Evolutionary conservation across 2,113 vertebrate genomes (phyloP).

Genomic region (Atrichornis clamosus): DNA sequence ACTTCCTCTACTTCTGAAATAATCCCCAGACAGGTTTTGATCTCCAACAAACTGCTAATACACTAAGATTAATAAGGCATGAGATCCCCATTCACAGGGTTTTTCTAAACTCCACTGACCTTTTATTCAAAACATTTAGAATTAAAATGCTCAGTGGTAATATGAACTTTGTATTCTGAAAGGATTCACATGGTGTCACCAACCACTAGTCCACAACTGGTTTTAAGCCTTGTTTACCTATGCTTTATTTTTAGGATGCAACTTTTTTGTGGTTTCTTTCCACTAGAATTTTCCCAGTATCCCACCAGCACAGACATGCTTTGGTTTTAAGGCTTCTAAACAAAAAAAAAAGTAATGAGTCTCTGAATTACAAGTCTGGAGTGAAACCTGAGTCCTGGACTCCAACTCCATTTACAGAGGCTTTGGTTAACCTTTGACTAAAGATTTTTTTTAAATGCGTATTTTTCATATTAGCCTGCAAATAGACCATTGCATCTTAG

Average conservation of each 20-base stretch:
- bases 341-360: neutral
- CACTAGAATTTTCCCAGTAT: neutral
- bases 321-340: neutral
- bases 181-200: neutral
- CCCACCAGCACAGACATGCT: neutral
- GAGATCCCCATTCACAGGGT: neutral
- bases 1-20: neutral
- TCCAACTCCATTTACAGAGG: neutral
- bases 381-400: neutral
- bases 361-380: neutral
- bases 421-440: neutral
- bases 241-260: conserved; percentile 22
- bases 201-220: neutral
- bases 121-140: neutral
- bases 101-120: neutral
- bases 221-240: neutral
- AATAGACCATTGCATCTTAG: neutral
- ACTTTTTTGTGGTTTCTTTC: neutral
- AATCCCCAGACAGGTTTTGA: neutral
- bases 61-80: neutral
- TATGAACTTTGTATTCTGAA: neutral
- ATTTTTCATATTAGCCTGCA: neutral
- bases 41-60: neutral
- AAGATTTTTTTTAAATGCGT: neutral
- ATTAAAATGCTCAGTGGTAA: neutral